A percentile compares a stretch with the other conserved stretches of the same genome.
Conservation (phyloP, 2,797 vertebrate species). For the Paedocypris micromegethes region DNA sequence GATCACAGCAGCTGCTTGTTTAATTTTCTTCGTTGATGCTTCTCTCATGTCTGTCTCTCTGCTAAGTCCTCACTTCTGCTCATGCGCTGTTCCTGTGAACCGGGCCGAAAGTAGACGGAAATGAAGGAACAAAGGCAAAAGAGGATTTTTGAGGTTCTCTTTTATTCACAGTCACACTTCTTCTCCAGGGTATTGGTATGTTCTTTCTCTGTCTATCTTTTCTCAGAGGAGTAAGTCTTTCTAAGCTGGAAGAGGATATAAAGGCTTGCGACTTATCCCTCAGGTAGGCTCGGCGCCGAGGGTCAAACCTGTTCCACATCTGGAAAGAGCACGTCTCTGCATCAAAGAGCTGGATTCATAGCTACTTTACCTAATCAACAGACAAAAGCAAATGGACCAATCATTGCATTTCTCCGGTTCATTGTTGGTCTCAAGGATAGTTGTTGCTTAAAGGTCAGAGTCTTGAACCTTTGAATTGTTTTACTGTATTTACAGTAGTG, state of each 20-base stretch:
- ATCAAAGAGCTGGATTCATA: too few species aligned
- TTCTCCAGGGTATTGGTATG: constrained; percentile 15
- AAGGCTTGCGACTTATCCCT: constrained; percentile 15
- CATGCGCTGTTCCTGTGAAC: neutral
- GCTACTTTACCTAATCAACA: too few species aligned
- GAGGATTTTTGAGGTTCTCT: constrained; percentile 26
- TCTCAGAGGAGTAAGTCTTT: constrained; percentile 10
- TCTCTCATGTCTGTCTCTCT: neutral
- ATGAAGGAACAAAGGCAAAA: constrained; percentile 21
- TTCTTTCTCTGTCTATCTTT: constrained; percentile 2
- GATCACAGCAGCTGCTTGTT: constrained; percentile 1
- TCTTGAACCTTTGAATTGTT: too few species aligned
- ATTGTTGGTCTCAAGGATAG: too few species aligned
- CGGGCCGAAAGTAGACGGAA: neutral
- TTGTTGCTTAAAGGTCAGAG: too few species aligned
- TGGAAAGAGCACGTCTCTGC: too few species aligned
- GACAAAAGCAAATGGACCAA: too few species aligned
- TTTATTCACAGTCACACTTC: constrained; percentile 16
- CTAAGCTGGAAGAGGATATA: constrained; percentile 22
- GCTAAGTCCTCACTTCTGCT: neutral
- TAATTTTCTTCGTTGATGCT: constrained; percentile 1
- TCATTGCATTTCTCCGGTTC: too few species aligned
- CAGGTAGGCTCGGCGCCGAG: constrained; percentile 23
- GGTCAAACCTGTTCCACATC: constrained; percentile 11
- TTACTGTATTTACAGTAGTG: too few species aligned